Base-by-base conservation (phyloP, 2,888 invertebrate species). In the Chydorus sphaericus region DNA sequence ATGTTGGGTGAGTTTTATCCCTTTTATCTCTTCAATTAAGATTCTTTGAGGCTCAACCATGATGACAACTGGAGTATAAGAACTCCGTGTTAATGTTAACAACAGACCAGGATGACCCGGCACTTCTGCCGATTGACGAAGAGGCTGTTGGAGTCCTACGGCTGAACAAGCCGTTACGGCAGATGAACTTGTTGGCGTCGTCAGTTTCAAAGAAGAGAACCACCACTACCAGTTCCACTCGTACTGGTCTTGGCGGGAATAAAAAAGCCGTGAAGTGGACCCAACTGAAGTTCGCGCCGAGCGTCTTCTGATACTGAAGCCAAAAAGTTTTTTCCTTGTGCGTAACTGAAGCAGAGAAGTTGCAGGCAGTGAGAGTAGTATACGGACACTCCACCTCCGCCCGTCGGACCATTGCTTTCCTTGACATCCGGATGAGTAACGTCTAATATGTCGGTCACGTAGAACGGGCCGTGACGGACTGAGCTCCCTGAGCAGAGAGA, bases 101-200 rank as follows among this genome's bases (percentile, higher is more conserved):
- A 96, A 80, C 1, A 97, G 74, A 0, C 97, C 96, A 0, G 96
- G 94, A 69, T 92, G 91, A 57, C 82, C 83, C 4, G 85, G 79
- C 16, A 91, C 85, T 70, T 97, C 96, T 0, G 86, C 87, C 96
- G 96, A 97, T 66, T 93, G 92, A 63, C 92, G 92, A 23, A 96
- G 73, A 0, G 93, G 87, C 69, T 93, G 92, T 1, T 55, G 55
- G 30, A 26, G 23, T 37, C 31, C 30, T 14, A 28, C 23, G 10
- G 53, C 23, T 4, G 31, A 36, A 4, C 16, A 14, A 28, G 38
- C 39, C 31, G 48, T 26, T n/a, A n/a, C n/a, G 36, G 49, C 33
- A 20, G 31, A 36, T 11, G 36, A 16, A 3, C 36, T 20, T 23
- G 52, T 23, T 23, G 44, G 44, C 1, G 44, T 53, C 28, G 37